Conservation (phyloP, 2,797 vertebrate species). For the Argentina silus region DNA sequence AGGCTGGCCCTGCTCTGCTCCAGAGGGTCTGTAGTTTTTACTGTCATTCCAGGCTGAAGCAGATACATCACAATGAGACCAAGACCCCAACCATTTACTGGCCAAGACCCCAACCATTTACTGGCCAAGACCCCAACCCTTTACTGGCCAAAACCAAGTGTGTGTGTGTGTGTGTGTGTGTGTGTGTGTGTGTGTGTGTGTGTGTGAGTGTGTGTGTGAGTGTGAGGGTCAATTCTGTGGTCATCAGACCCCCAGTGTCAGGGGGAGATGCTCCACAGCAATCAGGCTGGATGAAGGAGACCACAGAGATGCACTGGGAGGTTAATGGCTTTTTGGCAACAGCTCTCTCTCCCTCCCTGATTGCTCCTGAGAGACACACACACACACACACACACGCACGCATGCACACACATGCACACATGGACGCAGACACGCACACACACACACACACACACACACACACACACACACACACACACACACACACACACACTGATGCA, state of each 20-base stretch:
- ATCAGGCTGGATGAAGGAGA: slow-evolving; percentile 13
- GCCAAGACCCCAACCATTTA: not conserved
- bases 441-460: too few species aligned
- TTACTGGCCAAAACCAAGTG: not conserved
- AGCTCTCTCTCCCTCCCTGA: slow-evolving; percentile 17
- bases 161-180: too few species aligned
- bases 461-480: too few species aligned
- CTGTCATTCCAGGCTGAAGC: not conserved
- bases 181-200: not conserved
- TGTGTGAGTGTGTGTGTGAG: not conserved
- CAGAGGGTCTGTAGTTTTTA: not conserved
- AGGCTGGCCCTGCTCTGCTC: too few species aligned
- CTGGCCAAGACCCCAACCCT: not conserved
- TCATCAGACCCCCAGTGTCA: not conserved
- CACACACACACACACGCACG: not conserved
- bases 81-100: not conserved
- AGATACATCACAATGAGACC: not conserved
- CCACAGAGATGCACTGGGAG: slow-evolving; percentile 25
- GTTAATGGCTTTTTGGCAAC: slow-evolving; percentile 44
- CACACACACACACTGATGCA: too few species aligned
- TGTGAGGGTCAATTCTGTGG: not conserved
- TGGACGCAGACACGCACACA: too few species aligned
- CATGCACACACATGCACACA: not conserved
- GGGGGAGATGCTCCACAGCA: slow-evolving; percentile 11
- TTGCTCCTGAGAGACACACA: not conserved